Evolutionary conservation across 1,140 invertebrate genomes (phyloP).

Genomic region (Chelonus insularis): DNA sequence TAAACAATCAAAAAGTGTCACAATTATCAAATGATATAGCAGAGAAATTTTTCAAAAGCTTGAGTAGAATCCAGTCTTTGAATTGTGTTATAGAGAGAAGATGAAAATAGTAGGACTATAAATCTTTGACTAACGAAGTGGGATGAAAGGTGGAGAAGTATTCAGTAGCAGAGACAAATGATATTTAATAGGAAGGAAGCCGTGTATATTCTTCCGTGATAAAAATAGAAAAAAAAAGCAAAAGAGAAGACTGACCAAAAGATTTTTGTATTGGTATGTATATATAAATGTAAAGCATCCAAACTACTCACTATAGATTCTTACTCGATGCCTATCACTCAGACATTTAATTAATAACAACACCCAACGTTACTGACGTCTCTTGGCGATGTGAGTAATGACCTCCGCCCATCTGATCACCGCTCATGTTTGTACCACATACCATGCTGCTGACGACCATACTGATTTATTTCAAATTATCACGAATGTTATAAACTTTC

Average conservation of each 20-base stretch:
- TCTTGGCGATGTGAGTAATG: conserved; percentile 56
- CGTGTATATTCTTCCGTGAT: conserved; percentile 20
- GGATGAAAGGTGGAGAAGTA: conserved; percentile 39
- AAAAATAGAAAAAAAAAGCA: conserved; percentile 29
- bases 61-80: no score
- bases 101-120: conserved; percentile 36
- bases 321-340: conserved; percentile 56
- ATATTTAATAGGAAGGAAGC: conserved; percentile 50
- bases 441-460: conserved; percentile 35
- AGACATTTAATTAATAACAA: conserved; percentile 62
- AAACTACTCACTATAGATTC: not conserved
- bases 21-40: no score
- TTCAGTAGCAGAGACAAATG: conserved; percentile 56
- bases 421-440: conserved; percentile 41
- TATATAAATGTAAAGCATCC: not conserved
- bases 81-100: conserved; percentile 14
- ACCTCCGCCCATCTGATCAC: conserved; percentile 55
- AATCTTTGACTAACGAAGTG: conserved; percentile 50
- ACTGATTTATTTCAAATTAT: conserved; percentile 54
- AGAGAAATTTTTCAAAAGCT: no score
- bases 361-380: conserved; percentile 54
- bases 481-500: conserved; percentile 28
- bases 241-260: conserved; percentile 24
- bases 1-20: no score
- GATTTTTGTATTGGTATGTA: conserved; percentile 32